A percentile compares a stretch with the other conserved stretches of the same genome.
Conservation (phyloP, 2,113 vertebrate genomes). For the Cyanoderma ruficeps region DNA sequence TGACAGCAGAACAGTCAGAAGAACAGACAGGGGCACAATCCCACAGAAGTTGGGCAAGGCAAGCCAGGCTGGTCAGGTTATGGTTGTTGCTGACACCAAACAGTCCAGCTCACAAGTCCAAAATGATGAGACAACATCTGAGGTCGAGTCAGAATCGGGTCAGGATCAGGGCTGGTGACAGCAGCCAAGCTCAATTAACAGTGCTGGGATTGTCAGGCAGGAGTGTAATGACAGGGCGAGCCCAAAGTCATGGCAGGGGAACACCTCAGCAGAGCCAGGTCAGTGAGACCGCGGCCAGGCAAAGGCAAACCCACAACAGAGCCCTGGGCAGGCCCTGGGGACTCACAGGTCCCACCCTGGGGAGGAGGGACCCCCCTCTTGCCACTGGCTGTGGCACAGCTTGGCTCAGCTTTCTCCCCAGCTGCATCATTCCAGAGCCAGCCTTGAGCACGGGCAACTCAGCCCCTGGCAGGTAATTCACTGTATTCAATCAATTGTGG, state of each 20-base stretch:
- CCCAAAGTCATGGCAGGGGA: not conserved
- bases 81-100: not conserved
- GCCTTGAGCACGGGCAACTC: not conserved
- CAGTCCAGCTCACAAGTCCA: too few species aligned
- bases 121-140: not conserved
- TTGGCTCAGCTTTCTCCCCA: not conserved
- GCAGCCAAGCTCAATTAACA: not conserved
- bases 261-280: not conserved
- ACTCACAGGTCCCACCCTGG: not conserved
- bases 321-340: not conserved
- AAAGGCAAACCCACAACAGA: rapidly evolving
- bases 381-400: not conserved
- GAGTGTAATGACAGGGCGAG: not conserved
- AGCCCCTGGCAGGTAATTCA: not conserved
- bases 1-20: rapidly evolving
- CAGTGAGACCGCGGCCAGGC: not conserved
- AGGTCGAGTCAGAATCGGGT: not conserved
- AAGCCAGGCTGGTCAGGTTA: not conserved
- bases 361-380: not conserved
- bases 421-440: not conserved
- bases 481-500: rapidly evolving
- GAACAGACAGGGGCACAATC: not conserved
- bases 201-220: not conserved
- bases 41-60: not conserved
- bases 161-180: not conserved